These are phyloP conservation scores for Trichechus manatus DNA, from an alignment of 2,113 vertebrate species.

Conservation along the genomic window DNA sequence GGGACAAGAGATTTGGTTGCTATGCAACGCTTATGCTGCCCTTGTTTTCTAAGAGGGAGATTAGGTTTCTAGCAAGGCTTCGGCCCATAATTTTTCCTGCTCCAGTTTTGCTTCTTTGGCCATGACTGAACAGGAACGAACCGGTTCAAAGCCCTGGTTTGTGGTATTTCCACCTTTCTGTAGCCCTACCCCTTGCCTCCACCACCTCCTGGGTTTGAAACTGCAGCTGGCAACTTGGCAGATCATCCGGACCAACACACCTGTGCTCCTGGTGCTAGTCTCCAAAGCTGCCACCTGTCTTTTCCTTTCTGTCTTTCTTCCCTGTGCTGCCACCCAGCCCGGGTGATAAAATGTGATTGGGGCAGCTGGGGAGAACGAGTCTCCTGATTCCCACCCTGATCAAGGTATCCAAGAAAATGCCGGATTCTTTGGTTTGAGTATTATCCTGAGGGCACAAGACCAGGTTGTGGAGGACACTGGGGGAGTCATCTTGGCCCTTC, in stretches of 20 bases:
- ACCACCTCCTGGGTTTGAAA: neutral
- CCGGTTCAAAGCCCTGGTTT: neutral
- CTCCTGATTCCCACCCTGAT: constrained; percentile 20
- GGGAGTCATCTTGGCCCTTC: neutral
- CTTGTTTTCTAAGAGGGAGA: no score
- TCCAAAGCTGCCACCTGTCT: neutral
- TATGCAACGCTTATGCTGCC: no score
- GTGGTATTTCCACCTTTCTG: no score
- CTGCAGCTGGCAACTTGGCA: neutral
- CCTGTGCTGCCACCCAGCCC: neutral
- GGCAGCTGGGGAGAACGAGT: neutral
- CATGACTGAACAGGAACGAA: no score
- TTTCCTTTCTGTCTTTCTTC: neutral
- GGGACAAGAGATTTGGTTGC: no score
- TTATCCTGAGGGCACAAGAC: neutral
- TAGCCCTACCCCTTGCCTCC: neutral
- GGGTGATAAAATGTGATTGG: neutral
- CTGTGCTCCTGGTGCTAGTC: neutral
- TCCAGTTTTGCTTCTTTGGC: no score
- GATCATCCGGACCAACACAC: neutral
- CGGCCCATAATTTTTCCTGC: no score
- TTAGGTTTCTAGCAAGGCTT: no score
- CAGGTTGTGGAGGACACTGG: neutral
- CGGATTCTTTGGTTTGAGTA: neutral
- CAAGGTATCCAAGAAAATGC: neutral